These are phyloP conservation scores for Latrodectus elegans DNA, from an alignment of 2,888 invertebrate species.

Conservation along the genomic window DNA sequence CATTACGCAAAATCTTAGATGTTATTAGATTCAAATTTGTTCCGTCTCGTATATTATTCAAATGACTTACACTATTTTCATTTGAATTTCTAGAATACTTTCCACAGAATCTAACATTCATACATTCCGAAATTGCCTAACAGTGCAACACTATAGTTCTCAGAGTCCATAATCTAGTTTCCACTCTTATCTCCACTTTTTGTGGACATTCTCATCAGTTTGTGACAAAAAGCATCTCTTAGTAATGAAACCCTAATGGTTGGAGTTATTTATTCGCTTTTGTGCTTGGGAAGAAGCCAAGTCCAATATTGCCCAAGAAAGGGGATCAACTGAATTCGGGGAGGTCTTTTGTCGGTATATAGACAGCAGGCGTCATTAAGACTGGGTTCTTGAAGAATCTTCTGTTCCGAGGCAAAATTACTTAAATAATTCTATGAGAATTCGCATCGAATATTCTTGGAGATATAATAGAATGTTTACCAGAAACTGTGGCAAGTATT, in stretches of 20 bases:
- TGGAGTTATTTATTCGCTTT: slow-evolving; percentile 23
- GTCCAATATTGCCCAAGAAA: slow-evolving; percentile 26
- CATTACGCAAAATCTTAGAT: no score
- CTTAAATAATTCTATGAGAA: neutral
- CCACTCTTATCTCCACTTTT: no score
- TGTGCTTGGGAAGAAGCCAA: slow-evolving; percentile 34
- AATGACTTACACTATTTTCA: no score
- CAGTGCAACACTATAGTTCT: no score
- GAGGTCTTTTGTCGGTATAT: slow-evolving; percentile 30
- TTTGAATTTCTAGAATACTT: neutral
- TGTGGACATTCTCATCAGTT: neutral
- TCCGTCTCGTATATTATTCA: no score
- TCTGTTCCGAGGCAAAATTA: neutral
- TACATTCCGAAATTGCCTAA: neutral
- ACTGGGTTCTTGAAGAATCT: neutral
- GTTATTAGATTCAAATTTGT: no score
- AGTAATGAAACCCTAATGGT: slow-evolving; percentile 25
- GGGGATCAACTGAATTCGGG: neutral
- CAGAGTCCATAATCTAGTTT: no score
- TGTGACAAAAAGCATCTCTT: neutral
- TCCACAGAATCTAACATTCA: neutral
- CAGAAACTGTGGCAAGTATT: no score
- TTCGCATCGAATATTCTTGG: no score
- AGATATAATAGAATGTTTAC: no score
- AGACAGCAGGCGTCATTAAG: slow-evolving; percentile 42